A percentile compares a stretch with the other conserved stretches of the same genome.
These are phyloP conservation scores for Lysiphlebus fabarum DNA, from an alignment of 1,140 invertebrate species.

Conservation along the genomic window DNA sequence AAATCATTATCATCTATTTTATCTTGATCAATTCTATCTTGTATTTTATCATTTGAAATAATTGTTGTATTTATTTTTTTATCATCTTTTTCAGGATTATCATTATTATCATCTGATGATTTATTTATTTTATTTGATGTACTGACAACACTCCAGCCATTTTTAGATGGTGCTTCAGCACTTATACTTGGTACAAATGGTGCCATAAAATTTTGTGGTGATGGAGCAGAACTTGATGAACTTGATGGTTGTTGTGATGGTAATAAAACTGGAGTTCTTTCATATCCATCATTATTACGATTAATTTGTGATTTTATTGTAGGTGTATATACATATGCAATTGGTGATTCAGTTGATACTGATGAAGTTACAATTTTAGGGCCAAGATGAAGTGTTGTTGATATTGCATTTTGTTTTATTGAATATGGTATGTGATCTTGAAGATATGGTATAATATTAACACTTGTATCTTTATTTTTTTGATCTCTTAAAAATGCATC, in stretches of 20 bases:
- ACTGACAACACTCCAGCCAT: slow-evolving; percentile 65
- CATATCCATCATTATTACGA: slow-evolving; percentile 28
- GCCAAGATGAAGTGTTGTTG: slow-evolving; percentile 43
- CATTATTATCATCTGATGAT: slow-evolving; percentile 33
- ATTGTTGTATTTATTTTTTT: neutral
- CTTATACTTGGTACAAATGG: slow-evolving; percentile 68
- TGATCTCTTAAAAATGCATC: slow-evolving; percentile 14
- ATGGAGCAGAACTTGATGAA: slow-evolving; percentile 51
- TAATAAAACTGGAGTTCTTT: slow-evolving; percentile 39
- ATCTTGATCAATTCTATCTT: slow-evolving; percentile 25
- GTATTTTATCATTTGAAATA: slow-evolving; percentile 14
- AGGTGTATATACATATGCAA: slow-evolving; percentile 50
- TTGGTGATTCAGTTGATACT: slow-evolving; percentile 39
- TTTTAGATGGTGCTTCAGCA: slow-evolving; percentile 54
- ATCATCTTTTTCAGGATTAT: slow-evolving; percentile 31
- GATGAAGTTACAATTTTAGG: neutral
- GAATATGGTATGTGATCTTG: slow-evolving; percentile 56
- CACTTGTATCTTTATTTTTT: slow-evolving; percentile 30
- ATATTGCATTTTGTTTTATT: slow-evolving; percentile 48
- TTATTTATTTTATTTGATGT: slow-evolving; percentile 29
- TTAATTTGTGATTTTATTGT: slow-evolving; percentile 35
- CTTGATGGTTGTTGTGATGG: slow-evolving; percentile 52
- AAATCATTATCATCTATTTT: slow-evolving; percentile 48
- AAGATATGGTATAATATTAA: slow-evolving; percentile 56
- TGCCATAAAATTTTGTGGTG: slow-evolving; percentile 64